Evolutionary conservation across 2,113 vertebrate genomes (phyloP).

Genomic region (Cyprinodon tularosa): DNA sequence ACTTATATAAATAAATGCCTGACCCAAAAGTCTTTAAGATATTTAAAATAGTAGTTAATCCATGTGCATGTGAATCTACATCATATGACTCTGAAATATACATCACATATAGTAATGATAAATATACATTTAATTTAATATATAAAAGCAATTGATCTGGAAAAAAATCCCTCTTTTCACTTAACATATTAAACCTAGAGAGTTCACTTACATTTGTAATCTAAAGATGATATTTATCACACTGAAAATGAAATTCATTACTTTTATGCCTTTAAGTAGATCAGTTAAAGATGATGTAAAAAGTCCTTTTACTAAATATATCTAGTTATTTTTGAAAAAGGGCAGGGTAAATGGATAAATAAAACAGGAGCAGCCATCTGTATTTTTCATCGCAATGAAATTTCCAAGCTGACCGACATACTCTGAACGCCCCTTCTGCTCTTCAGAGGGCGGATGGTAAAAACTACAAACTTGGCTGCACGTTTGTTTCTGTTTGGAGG

Average conservation of each 20-base stretch:
- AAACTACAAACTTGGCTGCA: constrained; percentile 63
- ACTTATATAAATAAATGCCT: not conserved
- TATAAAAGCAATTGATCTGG: not conserved
- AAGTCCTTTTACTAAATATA: not conserved
- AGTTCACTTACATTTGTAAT: not conserved
- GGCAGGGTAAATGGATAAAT: not conserved
- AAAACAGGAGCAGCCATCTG: not conserved
- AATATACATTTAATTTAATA: not conserved
- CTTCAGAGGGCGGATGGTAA: constrained; percentile 20
- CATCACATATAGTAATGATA: too few species aligned
- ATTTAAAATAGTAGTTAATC: not conserved
- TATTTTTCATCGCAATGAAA: not conserved
- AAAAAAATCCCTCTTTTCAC: not conserved
- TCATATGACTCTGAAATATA: too few species aligned
- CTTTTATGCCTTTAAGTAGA: not conserved
- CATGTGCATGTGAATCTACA: too few species aligned
- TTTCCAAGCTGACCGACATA: not conserved
- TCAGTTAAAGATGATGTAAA: not conserved
- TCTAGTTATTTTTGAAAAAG: too few species aligned
- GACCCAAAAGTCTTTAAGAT: not conserved
- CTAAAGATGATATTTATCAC: not conserved
- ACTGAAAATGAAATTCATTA: not conserved
- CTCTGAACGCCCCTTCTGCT: constrained; percentile 37
- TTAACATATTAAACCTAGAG: not conserved
- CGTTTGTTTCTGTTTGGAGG: constrained; percentile 6